Evolutionary conservation across 2,113 vertebrate species (phyloP).

Genomic region (Neolamprologus caudopunctatus): DNA sequence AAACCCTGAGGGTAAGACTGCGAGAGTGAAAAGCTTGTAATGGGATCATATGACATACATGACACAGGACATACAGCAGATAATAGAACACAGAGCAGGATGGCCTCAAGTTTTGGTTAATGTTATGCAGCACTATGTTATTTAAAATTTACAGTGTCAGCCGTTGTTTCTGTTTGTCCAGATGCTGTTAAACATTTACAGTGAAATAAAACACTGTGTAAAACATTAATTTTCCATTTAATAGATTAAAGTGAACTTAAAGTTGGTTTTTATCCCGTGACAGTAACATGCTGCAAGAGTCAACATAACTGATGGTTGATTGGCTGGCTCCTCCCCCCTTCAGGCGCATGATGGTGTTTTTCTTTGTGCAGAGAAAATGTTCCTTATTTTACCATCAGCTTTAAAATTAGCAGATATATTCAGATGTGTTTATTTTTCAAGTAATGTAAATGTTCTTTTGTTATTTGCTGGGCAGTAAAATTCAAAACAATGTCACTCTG

Average conservation of each 20-base stretch:
- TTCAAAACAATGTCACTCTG: not conserved
- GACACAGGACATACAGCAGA: not conserved
- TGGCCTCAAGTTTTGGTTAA: not conserved
- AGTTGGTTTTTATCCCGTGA: rapidly evolving
- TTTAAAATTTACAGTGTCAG: not conserved
- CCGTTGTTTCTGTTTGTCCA: not conserved
- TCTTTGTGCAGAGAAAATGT: not conserved
- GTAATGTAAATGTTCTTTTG: not conserved
- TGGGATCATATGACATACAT: not conserved
- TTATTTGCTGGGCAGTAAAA: not conserved
- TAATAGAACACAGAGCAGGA: not conserved
- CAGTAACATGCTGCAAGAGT: not conserved
- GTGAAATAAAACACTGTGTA: not conserved
- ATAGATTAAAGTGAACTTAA: not conserved
- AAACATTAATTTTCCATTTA: not conserved
- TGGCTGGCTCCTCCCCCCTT: not conserved
- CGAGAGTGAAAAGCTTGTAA: not conserved
- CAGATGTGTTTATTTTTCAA: not conserved
- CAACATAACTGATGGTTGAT: not conserved
- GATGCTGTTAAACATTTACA: not conserved
- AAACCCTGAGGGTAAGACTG: slow-evolving; percentile 79
- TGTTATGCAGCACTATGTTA: not conserved
- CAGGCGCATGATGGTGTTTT: not conserved
- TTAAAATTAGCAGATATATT: not conserved
- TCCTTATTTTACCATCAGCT: not conserved